phyloP scores from a whole-genome alignment of 2,797 vertebrate species.

The Sebastes goodei region DNA sequence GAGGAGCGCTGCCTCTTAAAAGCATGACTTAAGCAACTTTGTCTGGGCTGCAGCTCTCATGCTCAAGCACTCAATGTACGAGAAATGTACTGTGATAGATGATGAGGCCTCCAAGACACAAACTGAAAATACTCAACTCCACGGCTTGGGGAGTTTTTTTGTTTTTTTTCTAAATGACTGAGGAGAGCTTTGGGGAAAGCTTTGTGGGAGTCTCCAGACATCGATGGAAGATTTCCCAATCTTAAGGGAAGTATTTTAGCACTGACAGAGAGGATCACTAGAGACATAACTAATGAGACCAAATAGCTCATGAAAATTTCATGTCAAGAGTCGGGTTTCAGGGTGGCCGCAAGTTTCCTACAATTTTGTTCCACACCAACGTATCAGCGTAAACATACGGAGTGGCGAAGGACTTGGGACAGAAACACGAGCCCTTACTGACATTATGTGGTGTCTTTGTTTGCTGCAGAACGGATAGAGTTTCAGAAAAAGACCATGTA shows the following conservation, averaged over 20 bases:
- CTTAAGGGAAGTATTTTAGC: neutral
- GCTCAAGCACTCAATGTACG: neutral
- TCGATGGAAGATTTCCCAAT: slow-evolving; percentile 2
- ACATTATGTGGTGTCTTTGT: slow-evolving; percentile 65
- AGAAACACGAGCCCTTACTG: slow-evolving; percentile 48
- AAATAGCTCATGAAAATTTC: neutral
- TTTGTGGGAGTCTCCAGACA: neutral
- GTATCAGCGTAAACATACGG: slow-evolving; percentile 35
- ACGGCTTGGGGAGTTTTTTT: neutral
- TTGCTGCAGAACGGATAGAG: slow-evolving; percentile 47
- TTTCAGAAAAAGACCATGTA: slow-evolving; percentile 57
- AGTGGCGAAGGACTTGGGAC: slow-evolving; percentile 25
- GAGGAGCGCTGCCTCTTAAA: slow-evolving; percentile 45
- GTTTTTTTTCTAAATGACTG: neutral
- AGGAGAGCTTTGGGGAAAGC: neutral
- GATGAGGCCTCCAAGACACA: neutral
- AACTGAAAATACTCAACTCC: slow-evolving; percentile 35
- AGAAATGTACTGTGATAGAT: slow-evolving; percentile 4
- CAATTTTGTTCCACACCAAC: slow-evolving; percentile 17
- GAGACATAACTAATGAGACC: neutral
- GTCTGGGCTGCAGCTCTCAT: slow-evolving; percentile 50
- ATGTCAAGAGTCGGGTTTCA: neutral
- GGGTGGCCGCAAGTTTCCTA: slow-evolving; percentile 27
- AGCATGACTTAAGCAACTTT: slow-evolving; percentile 45
- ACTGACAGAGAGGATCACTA: neutral